Evolutionary conservation across 2,888 invertebrate genomes (phyloP).

Genomic region (Cryptops parisi): DNA sequence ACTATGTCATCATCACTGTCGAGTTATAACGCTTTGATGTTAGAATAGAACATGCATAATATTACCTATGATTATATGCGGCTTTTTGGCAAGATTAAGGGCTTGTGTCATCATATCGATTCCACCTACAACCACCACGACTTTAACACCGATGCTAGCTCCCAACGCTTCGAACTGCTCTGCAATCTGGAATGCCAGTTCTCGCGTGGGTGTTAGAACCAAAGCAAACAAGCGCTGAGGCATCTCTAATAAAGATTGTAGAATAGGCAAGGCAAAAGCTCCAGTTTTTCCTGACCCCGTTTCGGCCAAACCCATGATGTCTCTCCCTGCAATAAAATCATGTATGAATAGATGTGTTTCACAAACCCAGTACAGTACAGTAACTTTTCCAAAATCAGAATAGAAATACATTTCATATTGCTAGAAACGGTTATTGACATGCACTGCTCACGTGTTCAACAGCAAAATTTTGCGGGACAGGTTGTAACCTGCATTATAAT

Average conservation of each 20-base stretch:
- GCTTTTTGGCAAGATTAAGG: conserved; percentile 79
- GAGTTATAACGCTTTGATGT: too few species aligned
- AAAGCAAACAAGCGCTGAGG: conserved; percentile 90
- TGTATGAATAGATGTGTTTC: background rate
- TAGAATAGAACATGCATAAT: too few species aligned
- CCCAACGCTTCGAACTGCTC: conserved; percentile 96
- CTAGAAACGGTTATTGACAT: background rate
- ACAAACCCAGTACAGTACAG: conserved; percentile 17
- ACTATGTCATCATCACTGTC: background rate
- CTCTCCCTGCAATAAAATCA: conserved; percentile 49
- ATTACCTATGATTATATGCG: conserved; percentile 75
- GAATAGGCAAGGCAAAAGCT: conserved; percentile 90
- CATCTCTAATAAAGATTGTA: conserved; percentile 75
- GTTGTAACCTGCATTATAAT: too few species aligned
- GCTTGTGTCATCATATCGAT: conserved; percentile 97
- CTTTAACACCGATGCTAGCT: conserved; percentile 78
- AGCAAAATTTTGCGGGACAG: too few species aligned
- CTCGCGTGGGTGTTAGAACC: conserved; percentile 89
- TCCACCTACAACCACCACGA: conserved; percentile 93
- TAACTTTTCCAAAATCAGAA: conserved; percentile 6
- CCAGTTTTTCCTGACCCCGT: conserved; percentile 95
- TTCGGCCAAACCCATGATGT: conserved; percentile 60
- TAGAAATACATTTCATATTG: background rate
- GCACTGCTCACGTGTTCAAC: too few species aligned
- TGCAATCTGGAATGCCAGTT: conserved; percentile 94